Evolutionary conservation across 2,113 vertebrate genomes (phyloP), one percentile per base, ranked within the genome.

Genomic region (Dascyllus trimaculatus): DNA sequence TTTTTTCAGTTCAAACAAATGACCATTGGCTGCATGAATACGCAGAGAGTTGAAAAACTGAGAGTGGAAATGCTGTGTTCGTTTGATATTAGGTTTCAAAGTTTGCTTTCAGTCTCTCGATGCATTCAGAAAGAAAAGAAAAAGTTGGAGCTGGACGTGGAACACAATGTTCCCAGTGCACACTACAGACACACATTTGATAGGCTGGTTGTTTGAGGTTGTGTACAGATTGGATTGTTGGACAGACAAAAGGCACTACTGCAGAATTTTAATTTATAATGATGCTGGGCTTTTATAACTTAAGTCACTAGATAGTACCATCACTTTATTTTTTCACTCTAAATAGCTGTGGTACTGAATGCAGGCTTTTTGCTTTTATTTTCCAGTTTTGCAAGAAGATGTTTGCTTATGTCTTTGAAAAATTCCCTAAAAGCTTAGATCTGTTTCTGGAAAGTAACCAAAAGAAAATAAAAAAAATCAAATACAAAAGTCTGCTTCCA

Each of bases 121-220:
- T 80, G 60, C 57, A 69, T 25, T 80, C 22, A 65, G 35, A 81
- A 22, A 62, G 46, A 35, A 26, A 35, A 8, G 17, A 18, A 70
- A 78, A 32, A 53, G 68, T 65, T 73, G 49, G 58, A 67, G 69
- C 59, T 71, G 25, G 63, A 87, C 87, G 62, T 78, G 75, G 78
- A 87, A 85, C 78, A 85, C 29, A 57, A 64, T 69, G 71, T 88
- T 75, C 79, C 86, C 77, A 64, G 35, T 9, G 19, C 65, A 48
- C 51, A 43, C 58, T 48, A 70, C 65, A 62, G 29, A 87, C 32
- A 53, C 5, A 1, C 7, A 79, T 70, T 86, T 86, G 60, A 81
- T 81, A 79, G 75, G 78, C 45, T 61, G 45, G 58, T 75, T 75
- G 64, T 88, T 75, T 75, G 49, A 66, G 75, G 43, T 66, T 78